Conservation (phyloP, 2,888 invertebrate genomes). For the Ormyrus thymus region DNA sequence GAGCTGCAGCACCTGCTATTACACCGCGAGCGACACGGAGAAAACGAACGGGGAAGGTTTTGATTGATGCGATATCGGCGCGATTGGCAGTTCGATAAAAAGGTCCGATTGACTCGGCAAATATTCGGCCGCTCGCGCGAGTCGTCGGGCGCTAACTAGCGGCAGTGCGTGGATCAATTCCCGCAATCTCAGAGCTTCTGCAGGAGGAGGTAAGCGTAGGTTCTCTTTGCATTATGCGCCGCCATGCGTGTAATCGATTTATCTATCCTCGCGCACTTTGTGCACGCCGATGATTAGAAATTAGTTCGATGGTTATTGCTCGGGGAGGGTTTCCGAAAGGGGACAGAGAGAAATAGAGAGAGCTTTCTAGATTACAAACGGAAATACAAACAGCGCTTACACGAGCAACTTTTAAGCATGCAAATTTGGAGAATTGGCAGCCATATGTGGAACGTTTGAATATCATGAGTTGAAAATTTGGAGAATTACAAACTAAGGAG, state of each 20-base stretch:
- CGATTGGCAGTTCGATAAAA: constrained; percentile 61
- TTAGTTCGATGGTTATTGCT: constrained; percentile 46
- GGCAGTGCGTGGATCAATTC: constrained; percentile 27
- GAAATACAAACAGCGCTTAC: constrained; percentile 40
- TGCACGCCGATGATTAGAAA: constrained; percentile 15
- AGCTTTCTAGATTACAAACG: constrained; percentile 9
- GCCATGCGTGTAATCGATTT: constrained; percentile 41
- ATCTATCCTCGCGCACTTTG: background rate
- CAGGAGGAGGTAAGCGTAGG: background rate
- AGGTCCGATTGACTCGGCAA: constrained; percentile 58
- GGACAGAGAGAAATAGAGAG: too few species aligned
- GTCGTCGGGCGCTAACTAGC: constrained; percentile 45
- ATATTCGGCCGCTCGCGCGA: constrained; percentile 55
- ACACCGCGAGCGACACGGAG: constrained; percentile 1
- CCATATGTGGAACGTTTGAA: too few species aligned
- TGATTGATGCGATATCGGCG: constrained; percentile 60
- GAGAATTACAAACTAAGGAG: too few species aligned
- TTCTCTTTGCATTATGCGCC: constrained; percentile 36
- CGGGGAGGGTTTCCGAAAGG: background rate
- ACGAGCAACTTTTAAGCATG: constrained; percentile 27
- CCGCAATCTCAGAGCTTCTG: constrained; percentile 29
- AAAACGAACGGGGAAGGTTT: constrained; percentile 47
- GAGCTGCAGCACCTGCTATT: constrained; percentile 22
- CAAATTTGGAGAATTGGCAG: background rate
- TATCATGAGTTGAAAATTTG: too few species aligned